These are phyloP conservation scores for Frieseomelitta varia DNA, from an alignment of 1,140 invertebrate species.

Conservation along the genomic window DNA sequence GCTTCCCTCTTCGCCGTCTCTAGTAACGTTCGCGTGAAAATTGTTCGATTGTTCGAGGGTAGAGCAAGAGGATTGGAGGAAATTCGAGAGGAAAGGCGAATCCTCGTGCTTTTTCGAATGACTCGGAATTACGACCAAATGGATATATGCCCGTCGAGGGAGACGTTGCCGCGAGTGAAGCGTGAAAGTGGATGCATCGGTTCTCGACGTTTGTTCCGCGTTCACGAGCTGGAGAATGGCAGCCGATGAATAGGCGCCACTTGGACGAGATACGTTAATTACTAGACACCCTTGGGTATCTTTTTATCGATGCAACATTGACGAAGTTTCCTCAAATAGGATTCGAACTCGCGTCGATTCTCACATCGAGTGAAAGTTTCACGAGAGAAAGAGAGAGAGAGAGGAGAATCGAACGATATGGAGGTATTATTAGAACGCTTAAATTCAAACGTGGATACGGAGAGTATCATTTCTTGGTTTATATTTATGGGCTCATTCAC, in stretches of 20 bases:
- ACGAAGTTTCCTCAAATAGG: not conserved
- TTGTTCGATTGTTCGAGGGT: constrained; percentile 22
- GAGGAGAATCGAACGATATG: not conserved
- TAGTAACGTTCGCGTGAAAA: not conserved
- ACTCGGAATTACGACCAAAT: constrained; percentile 24
- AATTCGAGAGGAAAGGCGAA: too few species aligned
- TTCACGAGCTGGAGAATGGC: too few species aligned
- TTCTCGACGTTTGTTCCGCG: not conserved
- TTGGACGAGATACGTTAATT: constrained; percentile 9
- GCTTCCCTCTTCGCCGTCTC: too few species aligned
- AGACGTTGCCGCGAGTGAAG: not conserved
- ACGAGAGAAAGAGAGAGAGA: not conserved
- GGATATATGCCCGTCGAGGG: not conserved
- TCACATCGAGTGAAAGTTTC: too few species aligned
- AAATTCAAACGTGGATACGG: not conserved
- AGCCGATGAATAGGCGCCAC: not conserved
- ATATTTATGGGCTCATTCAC: not conserved
- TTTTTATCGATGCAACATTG: not conserved
- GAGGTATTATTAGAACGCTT: not conserved
- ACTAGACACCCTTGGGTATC: not conserved
- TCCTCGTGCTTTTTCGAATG: not conserved
- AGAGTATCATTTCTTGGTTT: not conserved
- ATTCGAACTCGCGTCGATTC: not conserved
- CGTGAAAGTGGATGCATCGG: not conserved
- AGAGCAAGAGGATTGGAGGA: too few species aligned